Percentiles rank a stretch among this genome's conserved stretches.
Evolutionary conservation across 2,797 vertebrate species (phyloP).

Genomic region (Tapera naevia): DNA sequence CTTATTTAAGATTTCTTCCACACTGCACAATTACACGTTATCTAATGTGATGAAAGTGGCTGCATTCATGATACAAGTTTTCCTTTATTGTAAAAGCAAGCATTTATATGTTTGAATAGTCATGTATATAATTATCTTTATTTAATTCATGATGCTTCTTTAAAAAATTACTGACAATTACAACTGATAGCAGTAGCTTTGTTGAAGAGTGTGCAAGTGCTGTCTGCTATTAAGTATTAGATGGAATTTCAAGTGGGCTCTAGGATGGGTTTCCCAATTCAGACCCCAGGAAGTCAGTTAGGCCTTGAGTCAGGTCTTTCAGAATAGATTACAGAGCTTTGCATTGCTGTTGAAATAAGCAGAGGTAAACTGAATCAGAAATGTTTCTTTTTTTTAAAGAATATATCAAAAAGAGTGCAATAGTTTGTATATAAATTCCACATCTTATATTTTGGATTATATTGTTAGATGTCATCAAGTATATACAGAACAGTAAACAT

Average conservation of each 20-base stretch:
- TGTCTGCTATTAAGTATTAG: neutral
- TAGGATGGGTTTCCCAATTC: neutral
- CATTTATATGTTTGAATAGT: neutral
- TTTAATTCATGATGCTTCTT: neutral
- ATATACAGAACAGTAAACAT: neutral
- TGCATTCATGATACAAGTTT: neutral
- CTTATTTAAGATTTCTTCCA: neutral
- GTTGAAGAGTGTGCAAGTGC: neutral
- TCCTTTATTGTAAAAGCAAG: neutral
- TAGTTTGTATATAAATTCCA: neutral
- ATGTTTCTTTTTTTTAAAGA: neutral
- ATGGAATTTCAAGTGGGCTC: neutral
- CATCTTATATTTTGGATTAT: neutral
- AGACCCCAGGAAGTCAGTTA: neutral
- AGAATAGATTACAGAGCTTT: neutral
- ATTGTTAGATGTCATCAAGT: neutral
- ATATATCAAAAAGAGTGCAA: neutral
- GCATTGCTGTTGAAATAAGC: neutral
- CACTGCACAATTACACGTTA: neutral
- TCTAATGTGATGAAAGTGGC: neutral
- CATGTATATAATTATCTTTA: neutral
- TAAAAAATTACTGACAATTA: neutral
- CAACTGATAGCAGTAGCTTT: neutral
- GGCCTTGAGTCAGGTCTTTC: neutral
- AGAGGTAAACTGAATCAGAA: neutral